Evolutionary conservation across 2,888 invertebrate genomes (phyloP), one percentile per base, ranked within the genome.

Genomic region (Toxonevra muliebris): DNA sequence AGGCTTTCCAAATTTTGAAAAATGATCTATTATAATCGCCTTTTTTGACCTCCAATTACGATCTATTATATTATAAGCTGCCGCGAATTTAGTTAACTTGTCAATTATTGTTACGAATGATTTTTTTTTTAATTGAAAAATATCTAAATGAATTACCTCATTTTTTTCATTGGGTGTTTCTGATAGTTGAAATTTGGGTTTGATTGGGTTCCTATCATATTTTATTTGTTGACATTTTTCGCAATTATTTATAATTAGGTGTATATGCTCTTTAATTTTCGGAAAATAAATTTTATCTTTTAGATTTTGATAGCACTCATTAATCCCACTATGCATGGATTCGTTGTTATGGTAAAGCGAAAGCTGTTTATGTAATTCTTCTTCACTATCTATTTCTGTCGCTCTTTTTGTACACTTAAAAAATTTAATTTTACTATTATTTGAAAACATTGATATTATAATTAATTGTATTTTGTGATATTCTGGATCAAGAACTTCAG

Each of bases 1-100:
- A 12, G 66, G 69, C 68, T 71, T 70, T 15, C 70, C 70, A 48
- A 69, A 71, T 65, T 71, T 69, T n/a, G 64, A 45, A 45, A 69
- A 63, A 11, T 70, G 66, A 40, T 70, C 65, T 17, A 65, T 13
- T 20, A 69, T 53, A n/a, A 60, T 60, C n/a, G 41, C 15, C 17
- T 45, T 64, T 30, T 64, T 66, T 53, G 59, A 11, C 10, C 50
- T 15, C 65, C 65, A 66, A 53, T 66, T 66, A 13, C 60, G 13
- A 54, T 60, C 66, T 12, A 40, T 30, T 17, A 65, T 60, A 43
- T 17, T 43, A 30, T 68, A 68, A 12, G 64, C 68, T 43, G 61
- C 20, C 1, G 42, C 61, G n/a, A 52, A 61, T 52, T 61, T 61
- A 5, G 52, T 41, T 30, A 61, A 48, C 50, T 52, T 61, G 30